These are phyloP conservation scores for Coreoperca whiteheadi DNA, from an alignment of 2,113 vertebrate genomes.

Conservation along the genomic window DNA sequence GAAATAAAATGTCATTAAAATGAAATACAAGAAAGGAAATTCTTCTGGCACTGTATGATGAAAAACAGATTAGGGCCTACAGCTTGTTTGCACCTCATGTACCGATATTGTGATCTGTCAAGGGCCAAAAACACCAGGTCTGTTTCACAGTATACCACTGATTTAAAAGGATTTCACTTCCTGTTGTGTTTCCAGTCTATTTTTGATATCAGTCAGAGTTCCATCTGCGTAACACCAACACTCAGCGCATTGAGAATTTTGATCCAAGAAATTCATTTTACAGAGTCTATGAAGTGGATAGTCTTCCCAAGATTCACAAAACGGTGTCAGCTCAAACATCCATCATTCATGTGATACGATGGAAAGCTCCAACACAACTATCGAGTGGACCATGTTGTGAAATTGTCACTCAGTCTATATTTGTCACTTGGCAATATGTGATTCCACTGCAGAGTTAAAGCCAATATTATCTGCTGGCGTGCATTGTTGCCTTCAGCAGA, in stretches of 20 bases:
- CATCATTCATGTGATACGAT: background rate
- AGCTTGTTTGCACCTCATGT: background rate
- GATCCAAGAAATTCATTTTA: background rate
- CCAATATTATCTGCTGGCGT: conserved; percentile 12
- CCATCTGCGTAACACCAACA: background rate
- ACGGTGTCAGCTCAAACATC: background rate
- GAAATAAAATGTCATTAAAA: background rate
- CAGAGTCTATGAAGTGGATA: background rate
- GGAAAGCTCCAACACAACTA: background rate
- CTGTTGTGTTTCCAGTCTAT: background rate
- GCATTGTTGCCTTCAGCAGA: conserved; percentile 16
- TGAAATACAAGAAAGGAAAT: background rate
- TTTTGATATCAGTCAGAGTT: background rate
- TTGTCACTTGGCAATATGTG: background rate
- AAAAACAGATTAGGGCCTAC: background rate
- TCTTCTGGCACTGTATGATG: background rate
- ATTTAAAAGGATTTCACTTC: background rate
- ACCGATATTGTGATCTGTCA: background rate
- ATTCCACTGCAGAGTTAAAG: background rate
- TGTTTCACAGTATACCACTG: background rate
- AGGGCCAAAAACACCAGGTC: background rate
- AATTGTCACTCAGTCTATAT: background rate
- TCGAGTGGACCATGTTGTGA: background rate
- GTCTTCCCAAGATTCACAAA: background rate
- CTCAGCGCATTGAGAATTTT: background rate